Evolutionary conservation across 2,888 invertebrate genomes (phyloP).

Genomic region (Drosophila subquinaria): DNA sequence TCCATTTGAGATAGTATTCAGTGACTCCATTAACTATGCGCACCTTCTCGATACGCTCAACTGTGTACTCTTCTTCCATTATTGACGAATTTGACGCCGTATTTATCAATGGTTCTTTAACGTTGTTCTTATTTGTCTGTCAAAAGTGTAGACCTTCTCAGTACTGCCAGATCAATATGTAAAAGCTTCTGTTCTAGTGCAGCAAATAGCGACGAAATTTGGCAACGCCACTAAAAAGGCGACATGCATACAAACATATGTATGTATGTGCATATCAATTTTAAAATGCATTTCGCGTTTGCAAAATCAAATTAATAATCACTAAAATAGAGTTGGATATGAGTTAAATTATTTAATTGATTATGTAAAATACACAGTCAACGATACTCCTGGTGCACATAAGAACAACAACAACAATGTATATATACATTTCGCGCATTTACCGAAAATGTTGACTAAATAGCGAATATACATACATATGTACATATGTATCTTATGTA

Average conservation of each 20-base stretch:
- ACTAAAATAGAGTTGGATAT: background rate
- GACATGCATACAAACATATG: background rate
- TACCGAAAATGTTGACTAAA: too few relatives aligned
- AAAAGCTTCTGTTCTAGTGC: background rate
- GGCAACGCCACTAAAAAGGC: conserved; percentile 21
- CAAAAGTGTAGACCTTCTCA: background rate
- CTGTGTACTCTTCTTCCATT: conserved; percentile 93
- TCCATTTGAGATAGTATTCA: conserved; percentile 92
- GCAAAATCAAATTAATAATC: too few relatives aligned
- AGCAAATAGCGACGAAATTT: conserved; percentile 8
- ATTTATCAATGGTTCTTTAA: background rate
- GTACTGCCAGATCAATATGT: background rate
- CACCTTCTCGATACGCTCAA: conserved; percentile 95
- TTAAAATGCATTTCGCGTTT: background rate
- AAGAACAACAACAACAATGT: too few relatives aligned
- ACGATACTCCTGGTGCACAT: too few relatives aligned
- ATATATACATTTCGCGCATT: too few relatives aligned
- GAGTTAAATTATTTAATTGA: background rate
- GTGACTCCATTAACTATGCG: conserved; percentile 90
- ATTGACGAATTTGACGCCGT: background rate
- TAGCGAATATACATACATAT: too few relatives aligned
- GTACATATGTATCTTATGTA: too few relatives aligned
- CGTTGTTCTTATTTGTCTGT: too few relatives aligned
- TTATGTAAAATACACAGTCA: background rate
- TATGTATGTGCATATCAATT: background rate